Evolutionary conservation across 1,140 invertebrate species (phyloP), one percentile per base, ranked within the genome.

Genomic region (Hypothenemus hampei): DNA sequence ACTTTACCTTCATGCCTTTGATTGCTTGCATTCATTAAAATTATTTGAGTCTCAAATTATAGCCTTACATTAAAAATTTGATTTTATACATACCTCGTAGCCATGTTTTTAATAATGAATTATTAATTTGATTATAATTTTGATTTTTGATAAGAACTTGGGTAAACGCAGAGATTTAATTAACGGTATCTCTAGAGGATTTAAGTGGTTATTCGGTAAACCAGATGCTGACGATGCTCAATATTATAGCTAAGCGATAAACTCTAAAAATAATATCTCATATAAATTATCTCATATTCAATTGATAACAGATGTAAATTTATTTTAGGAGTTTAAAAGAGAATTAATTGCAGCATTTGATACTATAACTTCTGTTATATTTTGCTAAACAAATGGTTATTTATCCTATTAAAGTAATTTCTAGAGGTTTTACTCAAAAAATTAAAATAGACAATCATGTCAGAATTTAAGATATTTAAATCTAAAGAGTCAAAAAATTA

Each of bases 171-270:
- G 48, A 19, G 61, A 63, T 48, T 4, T 68, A 15, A 21, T 68
- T 19, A 62, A 69, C 48, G 65, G 65, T 16, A 47, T 65, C 20
- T 63, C 64, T 13, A 52, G 61, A 13, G 7, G n/a, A n/a, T n/a
- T n/a, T n/a, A 70, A 69, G 54, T 72, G 62, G 63, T 43, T 69
- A 6, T 69, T 72, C 21, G 66, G 69, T 11, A 60, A 58, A 3
- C 64, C 66, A 1, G 64, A 64, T 41, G 53, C 61, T 1, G 57
- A 57, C 18, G 63, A 68, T 50, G 66, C 62, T 40, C 19, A 64
- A 50, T 67, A 57, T 57, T 67, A 65, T 58, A 40, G 44, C 10
- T 58, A 63, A 36, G 53, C 36, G 11, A 66, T 65, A 26, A 49
- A 62, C 36, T 51, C 37, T 18, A 40, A 61, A 43, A 48, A 16